phyloP scores from a whole-genome alignment of 2,113 vertebrate species.

The Chroicocephalus ridibundus region DNA sequence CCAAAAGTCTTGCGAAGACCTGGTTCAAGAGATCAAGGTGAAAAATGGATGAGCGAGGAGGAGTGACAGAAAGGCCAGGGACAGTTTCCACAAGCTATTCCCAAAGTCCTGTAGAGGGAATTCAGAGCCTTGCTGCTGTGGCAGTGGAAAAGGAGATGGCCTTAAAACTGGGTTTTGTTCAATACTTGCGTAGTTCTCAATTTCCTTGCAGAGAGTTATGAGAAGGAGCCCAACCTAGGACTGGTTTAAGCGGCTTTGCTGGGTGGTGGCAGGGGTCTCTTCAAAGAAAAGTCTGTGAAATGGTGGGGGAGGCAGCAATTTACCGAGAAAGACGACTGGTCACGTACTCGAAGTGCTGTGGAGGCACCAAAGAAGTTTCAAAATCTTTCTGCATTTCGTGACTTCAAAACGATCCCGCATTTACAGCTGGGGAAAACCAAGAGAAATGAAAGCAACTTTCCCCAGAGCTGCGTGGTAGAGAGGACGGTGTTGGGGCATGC shows the following conservation, averaged over 20 bases:
- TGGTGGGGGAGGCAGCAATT: rapidly evolving
- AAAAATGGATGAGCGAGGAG: rapidly evolving
- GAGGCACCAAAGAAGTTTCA: neutral
- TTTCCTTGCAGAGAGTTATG: neutral
- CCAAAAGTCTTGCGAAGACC: neutral
- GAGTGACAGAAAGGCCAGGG: neutral
- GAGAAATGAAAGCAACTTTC: neutral
- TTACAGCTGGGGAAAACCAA: neutral
- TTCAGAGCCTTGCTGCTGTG: rapidly evolving
- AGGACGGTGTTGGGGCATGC: rapidly evolving
- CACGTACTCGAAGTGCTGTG: no score
- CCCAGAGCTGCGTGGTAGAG: rapidly evolving
- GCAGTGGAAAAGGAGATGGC: neutral
- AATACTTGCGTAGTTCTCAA: neutral
- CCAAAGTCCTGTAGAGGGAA: neutral
- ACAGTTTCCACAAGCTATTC: neutral
- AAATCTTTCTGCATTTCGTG: neutral
- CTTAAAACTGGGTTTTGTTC: neutral
- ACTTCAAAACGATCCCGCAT: neutral
- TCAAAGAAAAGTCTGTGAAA: neutral
- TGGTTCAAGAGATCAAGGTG: neutral
- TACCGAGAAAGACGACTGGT: rapidly evolving
- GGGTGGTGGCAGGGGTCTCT: neutral
- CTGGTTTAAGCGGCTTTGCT: neutral
- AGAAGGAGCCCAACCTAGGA: neutral